A percentile compares a stretch with the other conserved stretches of the same genome.
phyloP scores from a whole-genome alignment of 2,113 vertebrate genomes.

The Myotis yumanensis region DNA sequence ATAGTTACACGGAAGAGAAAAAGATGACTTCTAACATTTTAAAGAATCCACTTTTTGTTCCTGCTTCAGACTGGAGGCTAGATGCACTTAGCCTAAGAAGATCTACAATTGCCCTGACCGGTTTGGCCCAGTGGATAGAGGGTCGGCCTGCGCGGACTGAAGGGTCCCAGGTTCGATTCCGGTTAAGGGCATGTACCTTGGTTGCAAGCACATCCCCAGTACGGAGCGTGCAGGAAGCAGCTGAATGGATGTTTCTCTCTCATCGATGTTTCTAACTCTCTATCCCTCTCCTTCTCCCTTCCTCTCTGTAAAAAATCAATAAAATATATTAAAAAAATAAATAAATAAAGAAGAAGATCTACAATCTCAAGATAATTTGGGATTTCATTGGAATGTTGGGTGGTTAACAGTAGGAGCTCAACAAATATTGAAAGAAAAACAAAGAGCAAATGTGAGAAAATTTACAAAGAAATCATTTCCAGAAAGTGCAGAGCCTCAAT shows the following conservation, averaged over 20 bases:
- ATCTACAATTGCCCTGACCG: not conserved
- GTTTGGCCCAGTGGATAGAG: no score
- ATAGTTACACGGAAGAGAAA: not conserved
- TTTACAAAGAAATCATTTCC: not conserved
- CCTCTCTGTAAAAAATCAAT: no score
- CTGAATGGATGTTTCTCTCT: no score
- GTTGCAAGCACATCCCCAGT: no score
- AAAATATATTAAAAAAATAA: no score
- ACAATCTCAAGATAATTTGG: not conserved
- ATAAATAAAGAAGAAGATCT: not conserved
- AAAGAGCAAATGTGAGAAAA: constrained; percentile 1
- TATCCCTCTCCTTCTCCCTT: no score
- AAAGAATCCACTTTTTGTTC: not conserved
- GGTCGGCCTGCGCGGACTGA: no score
- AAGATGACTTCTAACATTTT: not conserved
- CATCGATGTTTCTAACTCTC: no score
- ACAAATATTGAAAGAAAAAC: not conserved
- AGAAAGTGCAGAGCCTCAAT: not conserved
- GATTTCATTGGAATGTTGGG: not conserved
- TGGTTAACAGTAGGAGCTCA: not conserved
- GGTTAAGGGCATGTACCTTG: no score
- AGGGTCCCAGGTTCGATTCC: no score
- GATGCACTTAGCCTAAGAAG: not conserved
- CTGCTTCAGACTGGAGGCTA: not conserved
- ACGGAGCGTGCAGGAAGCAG: no score